A percentile compares a stretch with the other conserved stretches of the same genome.
Conservation (phyloP, 2,888 invertebrate species). For the Anagyrus pseudococci region DNA sequence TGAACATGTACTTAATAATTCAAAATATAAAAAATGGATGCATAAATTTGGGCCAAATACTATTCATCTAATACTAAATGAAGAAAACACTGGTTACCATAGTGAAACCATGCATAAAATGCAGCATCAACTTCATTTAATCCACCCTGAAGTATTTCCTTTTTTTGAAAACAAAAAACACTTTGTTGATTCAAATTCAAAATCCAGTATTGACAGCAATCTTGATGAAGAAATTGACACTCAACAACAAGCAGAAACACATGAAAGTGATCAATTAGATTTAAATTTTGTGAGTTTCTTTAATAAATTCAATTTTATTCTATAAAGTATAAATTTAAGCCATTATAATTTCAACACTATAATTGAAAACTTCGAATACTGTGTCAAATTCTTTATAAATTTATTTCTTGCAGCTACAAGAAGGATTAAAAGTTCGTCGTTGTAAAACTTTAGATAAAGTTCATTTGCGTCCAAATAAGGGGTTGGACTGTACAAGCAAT, state of each 20-base stretch:
- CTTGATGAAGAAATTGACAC: not conserved
- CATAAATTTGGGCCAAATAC: constrained; percentile 71
- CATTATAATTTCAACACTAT: too few species aligned
- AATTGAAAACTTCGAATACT: too few species aligned
- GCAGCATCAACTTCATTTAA: constrained; percentile 81
- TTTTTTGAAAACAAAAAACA: too few species aligned
- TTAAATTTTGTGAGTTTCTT: not conserved
- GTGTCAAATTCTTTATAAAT: too few species aligned
- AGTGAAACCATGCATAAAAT: constrained; percentile 80
- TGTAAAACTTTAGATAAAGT: constrained; percentile 66
- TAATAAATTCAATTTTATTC: too few species aligned
- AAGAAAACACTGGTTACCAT: constrained; percentile 73
- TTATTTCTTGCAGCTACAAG: too few species aligned
- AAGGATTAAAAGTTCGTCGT: constrained; percentile 43
- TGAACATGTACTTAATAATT: constrained; percentile 68
- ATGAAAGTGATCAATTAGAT: not conserved
- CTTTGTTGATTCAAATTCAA: too few species aligned
- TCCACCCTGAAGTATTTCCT: constrained; percentile 82
- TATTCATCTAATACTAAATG: constrained; percentile 80
- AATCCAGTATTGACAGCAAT: not conserved
- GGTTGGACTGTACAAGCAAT: too few species aligned
- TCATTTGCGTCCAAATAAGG: constrained; percentile 69
- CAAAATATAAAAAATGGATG: constrained; percentile 80
- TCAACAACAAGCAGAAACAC: not conserved
- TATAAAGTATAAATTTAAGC: too few species aligned